A percentile compares a stretch with the other conserved stretches of the same genome.
phyloP scores from a whole-genome alignment of 2,113 vertebrate genomes.

The Aramus guarauna region DNA sequence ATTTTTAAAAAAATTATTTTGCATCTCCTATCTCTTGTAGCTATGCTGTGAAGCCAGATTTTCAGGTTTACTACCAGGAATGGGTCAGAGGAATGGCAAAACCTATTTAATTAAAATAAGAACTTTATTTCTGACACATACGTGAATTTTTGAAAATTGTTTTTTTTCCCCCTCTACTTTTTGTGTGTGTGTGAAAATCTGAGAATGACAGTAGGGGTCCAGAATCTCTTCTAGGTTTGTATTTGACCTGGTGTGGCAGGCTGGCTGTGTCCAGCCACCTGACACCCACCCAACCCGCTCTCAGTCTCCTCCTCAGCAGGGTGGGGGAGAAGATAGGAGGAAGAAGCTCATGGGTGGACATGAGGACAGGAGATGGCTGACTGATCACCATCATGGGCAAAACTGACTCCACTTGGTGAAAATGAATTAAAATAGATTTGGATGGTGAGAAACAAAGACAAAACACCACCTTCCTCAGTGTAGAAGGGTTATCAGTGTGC shows the following conservation, averaged over 20 bases:
- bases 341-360: neutral
- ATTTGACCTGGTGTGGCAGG: neutral
- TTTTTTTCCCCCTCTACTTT: neutral
- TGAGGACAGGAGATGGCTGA: neutral
- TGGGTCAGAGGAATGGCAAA: neutral
- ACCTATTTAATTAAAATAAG: neutral
- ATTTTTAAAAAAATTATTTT: neutral
- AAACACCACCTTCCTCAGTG: neutral
- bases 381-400: rapidly evolving
- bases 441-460: neutral
- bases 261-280: neutral
- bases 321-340: rapidly evolving
- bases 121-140: neutral
- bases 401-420: neutral
- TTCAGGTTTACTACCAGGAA: neutral
- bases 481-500: neutral
- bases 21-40: neutral
- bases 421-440: neutral
- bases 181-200: neutral
- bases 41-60: neutral
- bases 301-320: neutral
- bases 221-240: neutral
- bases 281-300: neutral
- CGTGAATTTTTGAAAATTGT: neutral
- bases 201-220: neutral